Conservation (phyloP, 1,140 invertebrate genomes). For the Paraescarpia echinospica region DNA sequence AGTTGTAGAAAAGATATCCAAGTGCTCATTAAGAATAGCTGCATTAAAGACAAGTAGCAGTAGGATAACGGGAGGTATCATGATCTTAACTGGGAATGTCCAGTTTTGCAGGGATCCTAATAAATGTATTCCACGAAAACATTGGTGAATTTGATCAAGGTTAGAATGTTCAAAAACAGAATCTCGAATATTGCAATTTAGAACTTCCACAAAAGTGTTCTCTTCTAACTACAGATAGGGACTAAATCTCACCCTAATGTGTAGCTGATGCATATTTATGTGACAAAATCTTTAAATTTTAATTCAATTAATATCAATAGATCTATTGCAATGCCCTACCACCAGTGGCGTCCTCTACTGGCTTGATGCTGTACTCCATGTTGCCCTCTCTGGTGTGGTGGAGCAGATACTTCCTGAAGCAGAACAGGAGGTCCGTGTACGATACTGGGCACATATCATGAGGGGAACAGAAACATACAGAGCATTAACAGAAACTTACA, state of each 20-base stretch:
- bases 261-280: too few species aligned
- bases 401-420: constrained; percentile 43
- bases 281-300: too few species aligned
- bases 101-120: background rate
- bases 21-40: background rate
- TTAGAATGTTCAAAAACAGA: background rate
- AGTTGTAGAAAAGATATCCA: background rate
- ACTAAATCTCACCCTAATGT: too few species aligned
- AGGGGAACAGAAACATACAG: too few species aligned
- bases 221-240: too few species aligned
- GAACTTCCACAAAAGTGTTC: background rate
- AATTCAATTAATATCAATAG: too few species aligned
- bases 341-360: constrained; percentile 36
- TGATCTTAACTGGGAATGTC: background rate
- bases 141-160: background rate
- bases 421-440: too few species aligned
- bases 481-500: too few species aligned
- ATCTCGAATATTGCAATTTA: background rate
- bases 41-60: background rate
- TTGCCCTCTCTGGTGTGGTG: constrained; percentile 37
- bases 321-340: background rate
- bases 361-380: constrained; percentile 45
- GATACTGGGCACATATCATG: too few species aligned
- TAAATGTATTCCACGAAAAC: background rate
- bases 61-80: background rate